phyloP scores from a whole-genome alignment of 1,140 invertebrate genomes.

The Zaprionus davidi region DNA sequence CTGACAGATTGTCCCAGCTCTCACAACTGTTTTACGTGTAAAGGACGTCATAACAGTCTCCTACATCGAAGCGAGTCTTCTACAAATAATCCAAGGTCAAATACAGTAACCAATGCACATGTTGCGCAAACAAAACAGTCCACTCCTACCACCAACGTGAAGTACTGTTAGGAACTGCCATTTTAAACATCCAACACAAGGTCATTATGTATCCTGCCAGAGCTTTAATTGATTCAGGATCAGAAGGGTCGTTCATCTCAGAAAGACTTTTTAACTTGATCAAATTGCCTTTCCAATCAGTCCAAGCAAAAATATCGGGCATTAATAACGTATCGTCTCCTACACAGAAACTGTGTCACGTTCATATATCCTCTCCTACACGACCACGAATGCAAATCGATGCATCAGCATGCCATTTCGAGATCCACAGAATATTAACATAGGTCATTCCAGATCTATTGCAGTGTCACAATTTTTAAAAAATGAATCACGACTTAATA shows the following conservation, averaged over 20 bases:
- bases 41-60: neutral
- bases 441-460: too few species aligned
- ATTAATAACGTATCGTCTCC: neutral
- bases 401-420: too few species aligned
- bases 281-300: neutral
- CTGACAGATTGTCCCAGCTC: neutral
- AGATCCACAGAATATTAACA: too few species aligned
- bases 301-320: neutral
- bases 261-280: neutral
- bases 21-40: neutral
- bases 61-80: too few species aligned
- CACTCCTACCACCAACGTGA: too few species aligned
- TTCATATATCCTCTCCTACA: neutral
- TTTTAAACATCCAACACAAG: neutral
- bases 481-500: too few species aligned
- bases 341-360: neutral
- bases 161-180: neutral
- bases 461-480: too few species aligned
- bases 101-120: too few species aligned
- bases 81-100: too few species aligned
- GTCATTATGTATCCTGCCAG: neutral
- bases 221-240: conserved; percentile 14
- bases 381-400: conserved; percentile 7
- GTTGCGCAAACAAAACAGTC: too few species aligned
- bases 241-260: conserved; percentile 12